A percentile compares a stretch with the other conserved stretches of the same genome.
phyloP scores from a whole-genome alignment of 1,140 invertebrate species.

The Aphaenogaster ashmeadi region DNA sequence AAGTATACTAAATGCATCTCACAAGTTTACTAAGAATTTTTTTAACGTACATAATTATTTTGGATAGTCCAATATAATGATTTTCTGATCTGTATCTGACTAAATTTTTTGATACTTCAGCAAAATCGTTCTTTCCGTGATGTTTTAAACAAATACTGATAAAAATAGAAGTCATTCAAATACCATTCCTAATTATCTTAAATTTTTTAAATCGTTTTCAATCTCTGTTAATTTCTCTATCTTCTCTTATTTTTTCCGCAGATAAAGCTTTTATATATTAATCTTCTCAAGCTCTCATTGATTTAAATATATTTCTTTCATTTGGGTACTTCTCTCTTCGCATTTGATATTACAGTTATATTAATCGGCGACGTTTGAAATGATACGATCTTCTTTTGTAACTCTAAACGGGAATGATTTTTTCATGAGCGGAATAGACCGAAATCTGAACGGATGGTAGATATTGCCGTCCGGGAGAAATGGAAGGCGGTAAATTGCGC shows the following conservation, averaged over 20 bases:
- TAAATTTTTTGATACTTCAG: no score
- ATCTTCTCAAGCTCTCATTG: not conserved
- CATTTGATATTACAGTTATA: not conserved
- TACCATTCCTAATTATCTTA: not conserved
- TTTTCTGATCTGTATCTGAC: no score
- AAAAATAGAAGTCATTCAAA: not conserved
- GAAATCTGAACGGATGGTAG: conserved; percentile 41
- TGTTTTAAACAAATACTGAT: not conserved
- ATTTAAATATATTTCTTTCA: not conserved
- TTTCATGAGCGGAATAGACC: conserved; percentile 46
- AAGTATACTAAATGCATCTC: no score
- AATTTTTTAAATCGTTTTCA: not conserved
- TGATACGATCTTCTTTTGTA: not conserved
- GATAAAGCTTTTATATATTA: not conserved
- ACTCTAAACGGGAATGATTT: conserved; percentile 39
- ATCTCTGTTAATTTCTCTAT: no score
- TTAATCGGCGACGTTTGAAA: not conserved
- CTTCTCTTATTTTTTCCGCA: not conserved
- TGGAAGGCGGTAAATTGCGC: conserved; percentile 54
- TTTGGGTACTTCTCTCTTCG: no score
- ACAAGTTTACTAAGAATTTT: no score
- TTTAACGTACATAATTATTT: no score
- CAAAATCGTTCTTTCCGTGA: no score
- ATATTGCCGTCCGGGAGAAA: not conserved
- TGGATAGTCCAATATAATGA: no score